Conservation (phyloP, 1,140 invertebrate genomes). For the Drosophila fuyamai region DNA sequence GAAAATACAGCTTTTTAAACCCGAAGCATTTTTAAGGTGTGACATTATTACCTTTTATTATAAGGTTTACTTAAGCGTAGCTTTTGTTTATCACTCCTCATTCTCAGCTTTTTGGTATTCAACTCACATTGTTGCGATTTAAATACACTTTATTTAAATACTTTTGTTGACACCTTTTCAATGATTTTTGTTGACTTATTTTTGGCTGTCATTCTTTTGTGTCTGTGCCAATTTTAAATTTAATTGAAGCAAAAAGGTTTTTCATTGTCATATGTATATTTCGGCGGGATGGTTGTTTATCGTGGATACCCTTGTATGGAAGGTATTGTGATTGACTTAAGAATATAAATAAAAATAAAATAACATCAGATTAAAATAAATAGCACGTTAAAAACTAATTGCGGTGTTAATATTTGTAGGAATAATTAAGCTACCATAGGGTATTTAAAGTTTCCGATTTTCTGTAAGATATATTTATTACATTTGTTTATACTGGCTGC, state of each 20-base stretch:
- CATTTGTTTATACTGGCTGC: conserved; percentile 19
- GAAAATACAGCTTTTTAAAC: neutral
- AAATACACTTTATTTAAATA: conserved; percentile 42
- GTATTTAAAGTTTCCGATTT: neutral
- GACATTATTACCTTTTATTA: conserved; percentile 41
- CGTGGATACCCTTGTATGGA: neutral
- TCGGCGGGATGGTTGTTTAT: neutral
- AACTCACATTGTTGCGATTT: conserved; percentile 29
- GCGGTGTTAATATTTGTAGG: too few species aligned
- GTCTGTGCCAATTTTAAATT: conserved; percentile 48
- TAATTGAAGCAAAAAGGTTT: conserved; percentile 52
- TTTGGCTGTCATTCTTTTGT: conserved; percentile 17
- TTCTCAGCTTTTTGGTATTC: conserved; percentile 28
- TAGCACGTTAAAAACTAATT: too few species aligned
- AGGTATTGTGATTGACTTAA: neutral
- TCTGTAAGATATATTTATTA: conserved; percentile 5
- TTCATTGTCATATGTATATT: conserved; percentile 48
- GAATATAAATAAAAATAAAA: too few species aligned
- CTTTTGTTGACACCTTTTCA: conserved; percentile 33
- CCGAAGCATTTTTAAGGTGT: conserved; percentile 29
- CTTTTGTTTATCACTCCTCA: conserved; percentile 23
- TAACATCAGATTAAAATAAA: too few species aligned
- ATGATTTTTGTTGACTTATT: conserved; percentile 13
- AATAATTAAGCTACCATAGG: too few species aligned
- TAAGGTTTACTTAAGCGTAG: conserved; percentile 21